Conservation (phyloP, 2,888 invertebrate genomes). For the Eueremaeus valkanovi region DNA sequence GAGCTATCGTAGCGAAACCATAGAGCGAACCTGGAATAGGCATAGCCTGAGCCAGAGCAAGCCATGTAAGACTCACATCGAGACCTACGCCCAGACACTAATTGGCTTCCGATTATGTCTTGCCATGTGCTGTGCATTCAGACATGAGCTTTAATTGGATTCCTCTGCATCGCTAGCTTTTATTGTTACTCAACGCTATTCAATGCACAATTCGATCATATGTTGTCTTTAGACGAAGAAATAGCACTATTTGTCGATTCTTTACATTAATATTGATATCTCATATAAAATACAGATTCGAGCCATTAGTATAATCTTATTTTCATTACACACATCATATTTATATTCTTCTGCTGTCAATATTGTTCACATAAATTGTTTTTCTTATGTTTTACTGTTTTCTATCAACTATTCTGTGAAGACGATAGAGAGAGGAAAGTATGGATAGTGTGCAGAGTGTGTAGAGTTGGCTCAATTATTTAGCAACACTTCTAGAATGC, state of each 20-base stretch:
- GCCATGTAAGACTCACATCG: conserved; percentile 24
- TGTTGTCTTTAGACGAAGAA: no score
- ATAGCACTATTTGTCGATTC: no score
- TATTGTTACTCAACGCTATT: conserved; percentile 19
- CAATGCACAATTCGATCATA: no score
- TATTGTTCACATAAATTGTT: no score
- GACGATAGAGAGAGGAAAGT: no score
- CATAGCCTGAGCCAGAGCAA: conserved; percentile 7
- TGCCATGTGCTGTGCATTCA: conserved; percentile 30
- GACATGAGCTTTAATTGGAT: conserved; percentile 27
- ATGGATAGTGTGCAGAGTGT: not conserved
- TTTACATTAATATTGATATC: no score
- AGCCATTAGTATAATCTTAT: no score
- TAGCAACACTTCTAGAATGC: conserved; percentile 17
- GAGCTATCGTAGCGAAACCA: conserved; percentile 29
- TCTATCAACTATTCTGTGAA: not conserved
- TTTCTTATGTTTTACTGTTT: not conserved
- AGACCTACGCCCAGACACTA: conserved; percentile 35
- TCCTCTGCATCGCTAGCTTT: conserved; percentile 23
- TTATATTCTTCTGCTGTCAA: no score
- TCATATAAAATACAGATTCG: no score
- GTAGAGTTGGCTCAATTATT: not conserved
- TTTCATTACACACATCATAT: no score
- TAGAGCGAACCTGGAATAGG: not conserved
- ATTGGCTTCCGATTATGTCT: conserved; percentile 35